phyloP scores from a whole-genome alignment of 2,888 invertebrate species.

The Alcis repandata region DNA sequence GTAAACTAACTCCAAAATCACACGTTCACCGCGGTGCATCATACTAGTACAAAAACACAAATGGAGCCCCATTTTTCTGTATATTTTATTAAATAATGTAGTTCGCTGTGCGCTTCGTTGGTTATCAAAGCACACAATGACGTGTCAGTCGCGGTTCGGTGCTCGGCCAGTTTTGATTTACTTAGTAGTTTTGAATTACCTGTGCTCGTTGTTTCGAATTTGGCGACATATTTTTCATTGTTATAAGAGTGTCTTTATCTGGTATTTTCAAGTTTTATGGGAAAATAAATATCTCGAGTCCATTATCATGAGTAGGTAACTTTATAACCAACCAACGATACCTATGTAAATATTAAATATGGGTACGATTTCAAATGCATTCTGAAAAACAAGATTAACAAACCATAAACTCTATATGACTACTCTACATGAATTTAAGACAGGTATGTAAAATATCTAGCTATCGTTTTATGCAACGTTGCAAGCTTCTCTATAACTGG shows the following conservation, averaged over 20 bases:
- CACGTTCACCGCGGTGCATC: not conserved
- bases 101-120: constrained; percentile 61
- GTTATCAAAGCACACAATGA: constrained; percentile 64
- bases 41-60: not conserved
- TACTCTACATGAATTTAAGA: no score
- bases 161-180: constrained; percentile 65
- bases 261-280: not conserved
- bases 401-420: no score
- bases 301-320: no score
- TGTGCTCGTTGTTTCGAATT: constrained; percentile 50
- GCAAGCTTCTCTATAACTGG: no score
- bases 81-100: constrained; percentile 42
- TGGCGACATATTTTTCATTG: constrained; percentile 19
- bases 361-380: no score
- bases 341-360: no score
- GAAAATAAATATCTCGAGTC: no score
- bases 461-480: no score
- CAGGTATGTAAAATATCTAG: no score
- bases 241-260: not conserved
- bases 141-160: constrained; percentile 73
- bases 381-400: no score
- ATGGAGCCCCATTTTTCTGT: constrained; percentile 29
- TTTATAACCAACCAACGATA: no score
- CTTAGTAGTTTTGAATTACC: constrained; percentile 52
- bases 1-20: not conserved